Evolutionary conservation across 1,140 invertebrate species (phyloP), one percentile per base, ranked within the genome.

Genomic region (Anastrepha ludens): DNA sequence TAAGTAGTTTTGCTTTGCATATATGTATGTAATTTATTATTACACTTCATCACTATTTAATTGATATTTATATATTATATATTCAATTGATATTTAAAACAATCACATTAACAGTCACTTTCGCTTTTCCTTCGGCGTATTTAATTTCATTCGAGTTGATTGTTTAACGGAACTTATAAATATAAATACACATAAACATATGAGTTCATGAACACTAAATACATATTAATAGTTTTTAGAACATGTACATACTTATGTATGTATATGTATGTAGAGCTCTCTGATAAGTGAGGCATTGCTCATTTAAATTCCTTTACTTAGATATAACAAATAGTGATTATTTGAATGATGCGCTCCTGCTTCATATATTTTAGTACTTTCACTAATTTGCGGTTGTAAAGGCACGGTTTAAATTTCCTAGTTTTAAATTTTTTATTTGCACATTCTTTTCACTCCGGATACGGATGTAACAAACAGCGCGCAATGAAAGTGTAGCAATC

Each of bases 351-450:
- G 5, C 6, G 41, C 17, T 4, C 41, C 13, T 9, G 41, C 2
- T 44, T 11, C 4, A 47, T 29, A 13, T 11, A 29, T 47, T 29
- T 17, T 47, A 44, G 67, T 74, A 41, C 44, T 44, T 74, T 74
- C 13, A 17, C 44, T 47, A 74, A 74, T 41, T 44, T 74, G 67
- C 41, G 41, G 44, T 11, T 74, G 41, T 74, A 74, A 74, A 74
- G 67, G 67, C 67, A 74, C 67, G 44, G 67, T 74, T 74, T 74
- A 4, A 47, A 44, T 74, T 74, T 74, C 41, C 44, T 74, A 9
- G 64, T 67, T 44, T 47, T 74, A 13, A 7, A 44, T 13, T 74
- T 74, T 47, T 65, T 20, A 7, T 47, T 65, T 2, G 15, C 9
- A 62, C 1, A 44, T 47, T 39, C 39, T 74, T 74, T 67, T 13